Percentiles rank a stretch among this genome's conserved stretches.
Conservation (phyloP, 2,888 invertebrate genomes). For the Lasius platythorax region DNA sequence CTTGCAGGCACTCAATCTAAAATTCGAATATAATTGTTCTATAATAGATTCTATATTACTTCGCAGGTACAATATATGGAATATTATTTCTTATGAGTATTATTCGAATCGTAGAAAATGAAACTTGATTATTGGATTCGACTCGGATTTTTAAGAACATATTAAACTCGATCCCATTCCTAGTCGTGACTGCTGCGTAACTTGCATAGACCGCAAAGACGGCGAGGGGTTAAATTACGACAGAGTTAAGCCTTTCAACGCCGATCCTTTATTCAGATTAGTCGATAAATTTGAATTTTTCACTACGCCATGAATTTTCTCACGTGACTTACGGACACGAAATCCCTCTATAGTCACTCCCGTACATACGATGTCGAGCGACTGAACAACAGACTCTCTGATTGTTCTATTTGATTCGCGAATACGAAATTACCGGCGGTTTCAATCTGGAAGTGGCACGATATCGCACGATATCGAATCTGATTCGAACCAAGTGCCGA, state of each 20-base stretch:
- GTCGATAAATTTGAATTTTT: slow-evolving; percentile 4
- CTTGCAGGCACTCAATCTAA: too few relatives aligned
- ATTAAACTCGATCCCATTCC: too few relatives aligned
- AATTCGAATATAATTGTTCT: too few relatives aligned
- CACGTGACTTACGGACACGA: background rate
- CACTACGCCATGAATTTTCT: background rate
- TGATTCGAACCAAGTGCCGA: slow-evolving; percentile 22
- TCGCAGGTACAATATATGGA: too few relatives aligned
- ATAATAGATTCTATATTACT: too few relatives aligned
- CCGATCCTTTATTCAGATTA: background rate
- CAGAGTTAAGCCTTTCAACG: background rate
- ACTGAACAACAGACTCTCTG: background rate
- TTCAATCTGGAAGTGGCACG: slow-evolving; percentile 21
- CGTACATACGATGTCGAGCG: background rate
- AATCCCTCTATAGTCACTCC: background rate
- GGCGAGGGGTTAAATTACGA: slow-evolving; percentile 7
- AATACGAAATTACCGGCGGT: slow-evolving; percentile 38
- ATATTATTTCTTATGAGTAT: too few relatives aligned
- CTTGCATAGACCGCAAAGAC: background rate
- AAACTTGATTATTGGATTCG: too few relatives aligned
- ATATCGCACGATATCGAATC: slow-evolving; percentile 24
- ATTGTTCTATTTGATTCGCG: slow-evolving; percentile 28
- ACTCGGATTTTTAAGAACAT: too few relatives aligned
- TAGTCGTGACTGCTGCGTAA: slow-evolving; percentile 3
- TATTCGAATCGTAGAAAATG: too few relatives aligned